These are phyloP conservation scores for Amphimallon solstitiale DNA, from an alignment of 2,888 invertebrate species.

Conservation along the genomic window DNA sequence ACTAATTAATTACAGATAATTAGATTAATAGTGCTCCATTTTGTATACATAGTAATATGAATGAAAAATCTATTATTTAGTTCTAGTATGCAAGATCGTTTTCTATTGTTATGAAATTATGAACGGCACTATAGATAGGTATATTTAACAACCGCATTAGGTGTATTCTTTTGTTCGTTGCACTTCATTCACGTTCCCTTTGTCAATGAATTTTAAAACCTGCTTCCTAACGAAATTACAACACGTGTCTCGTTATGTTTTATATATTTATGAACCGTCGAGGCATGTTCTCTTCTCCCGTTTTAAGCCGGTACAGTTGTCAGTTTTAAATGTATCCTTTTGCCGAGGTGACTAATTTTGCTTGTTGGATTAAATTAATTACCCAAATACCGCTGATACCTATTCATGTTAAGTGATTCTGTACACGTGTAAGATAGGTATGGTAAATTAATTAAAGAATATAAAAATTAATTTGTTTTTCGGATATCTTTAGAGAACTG, in stretches of 20 bases:
- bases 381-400: background rate
- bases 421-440: background rate
- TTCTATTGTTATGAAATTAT: background rate
- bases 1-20: too few relatives aligned
- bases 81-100: too few relatives aligned
- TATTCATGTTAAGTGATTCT: slow-evolving; percentile 2
- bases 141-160: background rate
- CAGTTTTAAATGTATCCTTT: slow-evolving; percentile 13
- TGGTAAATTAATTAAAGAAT: slow-evolving; percentile 8
- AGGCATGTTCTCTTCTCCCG: slow-evolving; percentile 22
- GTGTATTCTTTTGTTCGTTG: slow-evolving; percentile 7
- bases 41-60: too few relatives aligned
- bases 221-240: slow-evolving; percentile 49
- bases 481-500: background rate
- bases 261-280: slow-evolving; percentile 44
- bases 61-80: too few relatives aligned
- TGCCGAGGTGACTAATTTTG: slow-evolving; percentile 1
- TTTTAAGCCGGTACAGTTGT: slow-evolving; percentile 3
- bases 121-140: background rate
- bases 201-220: slow-evolving; percentile 46
- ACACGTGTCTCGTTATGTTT: slow-evolving; percentile 47
- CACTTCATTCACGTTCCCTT: slow-evolving; percentile 44
- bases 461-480: background rate
- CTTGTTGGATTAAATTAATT: slow-evolving; percentile 16
- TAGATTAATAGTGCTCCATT: too few relatives aligned